Conservation (phyloP, 2,888 invertebrate genomes). For the Dinocampus coccinellae region DNA sequence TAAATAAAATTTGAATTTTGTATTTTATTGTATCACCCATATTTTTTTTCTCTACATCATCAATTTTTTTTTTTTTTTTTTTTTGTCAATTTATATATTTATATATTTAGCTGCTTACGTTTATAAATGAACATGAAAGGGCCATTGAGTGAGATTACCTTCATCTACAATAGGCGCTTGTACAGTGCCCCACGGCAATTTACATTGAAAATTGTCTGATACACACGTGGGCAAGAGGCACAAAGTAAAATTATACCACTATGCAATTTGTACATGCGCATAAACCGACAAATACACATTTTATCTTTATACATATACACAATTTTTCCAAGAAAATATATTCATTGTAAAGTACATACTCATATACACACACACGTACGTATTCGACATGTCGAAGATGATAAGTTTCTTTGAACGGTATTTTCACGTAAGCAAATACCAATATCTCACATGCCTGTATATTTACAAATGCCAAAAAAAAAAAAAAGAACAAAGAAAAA, state of each 20-base stretch:
- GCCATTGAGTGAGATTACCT: background rate
- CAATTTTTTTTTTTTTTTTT: background rate
- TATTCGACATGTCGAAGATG: background rate
- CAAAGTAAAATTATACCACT: conserved; percentile 24
- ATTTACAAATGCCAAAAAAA: background rate
- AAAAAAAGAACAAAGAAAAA: too few species aligned
- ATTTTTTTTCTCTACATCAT: too few species aligned
- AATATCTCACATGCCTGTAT: background rate
- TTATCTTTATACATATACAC: background rate
- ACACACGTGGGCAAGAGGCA: background rate
- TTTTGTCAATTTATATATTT: background rate
- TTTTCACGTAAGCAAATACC: background rate
- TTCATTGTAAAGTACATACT: background rate
- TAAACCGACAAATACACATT: conserved; percentile 18
- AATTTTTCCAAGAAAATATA: conserved; percentile 9
- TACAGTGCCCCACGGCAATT: background rate
- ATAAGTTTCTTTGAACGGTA: background rate
- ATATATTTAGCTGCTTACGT: too few species aligned
- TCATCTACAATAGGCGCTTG: background rate
- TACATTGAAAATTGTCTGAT: background rate
- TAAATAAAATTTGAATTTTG: too few species aligned
- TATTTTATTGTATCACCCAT: too few species aligned
- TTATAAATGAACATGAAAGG: background rate
- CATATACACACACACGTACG: background rate
- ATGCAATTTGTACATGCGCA: conserved; percentile 39